Percentiles rank a stretch among this genome's conserved stretches.
Evolutionary conservation across 2,888 invertebrate genomes (phyloP).

Genomic region (Lamellibrachia satsuma): DNA sequence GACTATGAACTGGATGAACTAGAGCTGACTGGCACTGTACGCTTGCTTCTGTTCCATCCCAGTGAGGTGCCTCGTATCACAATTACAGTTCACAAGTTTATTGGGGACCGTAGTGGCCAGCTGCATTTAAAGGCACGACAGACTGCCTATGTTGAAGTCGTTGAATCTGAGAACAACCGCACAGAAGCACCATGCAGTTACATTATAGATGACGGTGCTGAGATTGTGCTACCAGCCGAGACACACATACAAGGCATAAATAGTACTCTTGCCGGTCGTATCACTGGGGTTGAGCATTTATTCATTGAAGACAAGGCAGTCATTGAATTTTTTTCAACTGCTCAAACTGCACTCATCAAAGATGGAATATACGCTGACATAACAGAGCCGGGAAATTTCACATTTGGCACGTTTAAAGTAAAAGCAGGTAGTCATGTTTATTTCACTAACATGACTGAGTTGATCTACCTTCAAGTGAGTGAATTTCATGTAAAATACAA

Average conservation of each 20-base stretch:
- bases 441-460: constrained; percentile 43
- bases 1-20: constrained; percentile 52
- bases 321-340: constrained; percentile 47
- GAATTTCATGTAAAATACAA: constrained; percentile 50
- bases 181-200: constrained; percentile 54
- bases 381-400: constrained; percentile 46
- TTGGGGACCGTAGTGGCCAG: constrained; percentile 52
- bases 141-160: constrained; percentile 49
- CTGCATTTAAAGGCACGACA: constrained; percentile 47
- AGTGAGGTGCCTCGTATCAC: constrained; percentile 31
- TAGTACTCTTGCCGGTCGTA: constrained; percentile 47
- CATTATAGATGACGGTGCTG: constrained; percentile 47
- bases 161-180: constrained; percentile 48
- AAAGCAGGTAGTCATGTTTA: constrained; percentile 45
- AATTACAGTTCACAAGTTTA: constrained; percentile 47
- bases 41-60: constrained; percentile 48
- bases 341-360: constrained; percentile 48
- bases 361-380: constrained; percentile 44
- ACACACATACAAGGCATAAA: constrained; percentile 52
- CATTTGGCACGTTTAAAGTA: constrained; percentile 46
- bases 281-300: constrained; percentile 48
- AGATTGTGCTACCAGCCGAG: constrained; percentile 50
- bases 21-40: constrained; percentile 48
- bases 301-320: constrained; percentile 45
- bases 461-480: constrained; percentile 42